These are phyloP conservation scores for Monarcha castaneiventris DNA, from an alignment of 2,113 vertebrate genomes.

Conservation along the genomic window DNA sequence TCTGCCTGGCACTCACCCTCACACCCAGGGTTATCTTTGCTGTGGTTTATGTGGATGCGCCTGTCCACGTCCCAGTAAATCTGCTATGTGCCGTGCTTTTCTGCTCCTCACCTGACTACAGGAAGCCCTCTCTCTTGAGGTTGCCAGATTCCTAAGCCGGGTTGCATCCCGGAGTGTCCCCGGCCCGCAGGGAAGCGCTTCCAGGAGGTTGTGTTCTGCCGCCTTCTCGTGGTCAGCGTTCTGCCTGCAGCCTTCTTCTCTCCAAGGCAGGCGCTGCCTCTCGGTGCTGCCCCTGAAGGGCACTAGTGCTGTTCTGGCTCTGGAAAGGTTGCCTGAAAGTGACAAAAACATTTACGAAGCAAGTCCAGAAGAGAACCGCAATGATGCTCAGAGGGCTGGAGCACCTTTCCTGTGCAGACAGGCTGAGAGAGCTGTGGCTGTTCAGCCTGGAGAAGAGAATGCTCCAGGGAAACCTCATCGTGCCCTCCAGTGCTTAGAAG, in stretches of 20 bases:
- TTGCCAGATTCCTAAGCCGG: rapidly evolving
- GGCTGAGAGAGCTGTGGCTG: background rate
- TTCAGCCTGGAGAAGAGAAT: background rate
- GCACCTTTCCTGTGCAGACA: background rate
- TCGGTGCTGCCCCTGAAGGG: background rate
- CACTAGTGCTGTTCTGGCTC: background rate
- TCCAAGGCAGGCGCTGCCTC: background rate
- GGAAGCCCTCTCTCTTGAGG: background rate
- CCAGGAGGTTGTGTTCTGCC: background rate
- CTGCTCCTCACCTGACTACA: background rate
- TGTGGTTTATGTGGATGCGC: background rate
- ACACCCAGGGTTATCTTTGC: background rate
- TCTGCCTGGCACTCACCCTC: background rate
- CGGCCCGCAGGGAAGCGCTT: background rate
- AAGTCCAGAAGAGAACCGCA: background rate
- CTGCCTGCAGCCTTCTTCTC: background rate
- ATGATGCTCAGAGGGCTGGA: background rate
- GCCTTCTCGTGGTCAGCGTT: background rate
- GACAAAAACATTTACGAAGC: background rate
- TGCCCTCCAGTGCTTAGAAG: background rate
- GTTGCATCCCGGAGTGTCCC: rapidly evolving
- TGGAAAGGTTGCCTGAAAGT: background rate
- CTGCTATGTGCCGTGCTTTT: rapidly evolving
- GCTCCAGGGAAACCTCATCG: background rate
- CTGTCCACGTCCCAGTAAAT: background rate